phyloP scores from a whole-genome alignment of 2,113 vertebrate genomes.

The Psilopsiagon aurifrons region DNA sequence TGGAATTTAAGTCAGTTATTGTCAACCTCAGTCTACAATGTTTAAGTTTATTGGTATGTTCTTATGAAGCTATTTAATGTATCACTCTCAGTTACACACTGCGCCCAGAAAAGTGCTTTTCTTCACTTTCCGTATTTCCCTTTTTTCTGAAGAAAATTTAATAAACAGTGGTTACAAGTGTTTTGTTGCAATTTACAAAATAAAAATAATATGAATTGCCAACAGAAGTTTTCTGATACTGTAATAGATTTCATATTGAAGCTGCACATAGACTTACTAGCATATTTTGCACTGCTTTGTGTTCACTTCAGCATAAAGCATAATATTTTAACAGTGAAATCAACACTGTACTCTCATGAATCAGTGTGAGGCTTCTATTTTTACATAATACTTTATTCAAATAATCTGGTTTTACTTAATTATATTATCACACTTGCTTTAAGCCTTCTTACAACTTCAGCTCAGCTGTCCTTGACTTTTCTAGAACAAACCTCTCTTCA shows the following conservation, averaged over 20 bases:
- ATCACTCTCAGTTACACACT: neutral
- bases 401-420: neutral
- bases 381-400: neutral
- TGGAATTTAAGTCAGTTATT: neutral
- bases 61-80: neutral
- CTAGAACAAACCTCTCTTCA: neutral
- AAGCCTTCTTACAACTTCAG: neutral
- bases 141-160: neutral
- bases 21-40: neutral
- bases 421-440: neutral
- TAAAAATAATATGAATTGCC: neutral
- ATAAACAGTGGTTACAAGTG: neutral
- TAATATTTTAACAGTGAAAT: neutral
- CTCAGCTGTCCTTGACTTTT: constrained; percentile 1
- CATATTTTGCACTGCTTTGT: neutral
- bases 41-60: neutral
- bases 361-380: neutral
- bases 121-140: neutral
- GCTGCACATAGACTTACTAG: neutral
- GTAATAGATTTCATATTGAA: neutral
- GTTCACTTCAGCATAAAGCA: neutral
- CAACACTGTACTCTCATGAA: neutral
- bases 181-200: neutral
- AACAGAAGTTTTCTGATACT: neutral
- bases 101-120: neutral